Percentiles rank a stretch among this genome's conserved stretches.
Conservation (phyloP, 1,140 invertebrate genomes). For the Drosophila burlai region DNA sequence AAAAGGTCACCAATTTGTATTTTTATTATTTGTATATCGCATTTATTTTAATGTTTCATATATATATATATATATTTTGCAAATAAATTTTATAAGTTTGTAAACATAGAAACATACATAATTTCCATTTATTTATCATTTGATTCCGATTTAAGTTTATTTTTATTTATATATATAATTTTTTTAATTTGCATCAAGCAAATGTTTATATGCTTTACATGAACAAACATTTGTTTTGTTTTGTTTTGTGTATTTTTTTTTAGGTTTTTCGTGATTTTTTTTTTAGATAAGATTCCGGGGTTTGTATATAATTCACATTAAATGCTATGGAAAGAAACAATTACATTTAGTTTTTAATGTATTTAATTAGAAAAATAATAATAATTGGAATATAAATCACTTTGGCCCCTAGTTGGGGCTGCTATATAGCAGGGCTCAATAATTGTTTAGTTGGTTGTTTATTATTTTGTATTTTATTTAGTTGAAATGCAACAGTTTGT, state of each 20-base stretch:
- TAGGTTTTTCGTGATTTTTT: slow-evolving; percentile 31
- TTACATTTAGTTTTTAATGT: slow-evolving; percentile 70
- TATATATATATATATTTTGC: slow-evolving; percentile 67
- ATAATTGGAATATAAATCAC: slow-evolving; percentile 84
- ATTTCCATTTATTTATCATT: slow-evolving; percentile 59
- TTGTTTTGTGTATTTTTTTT: slow-evolving; percentile 46
- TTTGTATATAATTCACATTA: slow-evolving; percentile 64
- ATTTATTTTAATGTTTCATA: slow-evolving; percentile 78
- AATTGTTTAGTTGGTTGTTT: slow-evolving; percentile 30
- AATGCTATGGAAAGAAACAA: slow-evolving; percentile 67
- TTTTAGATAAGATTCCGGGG: slow-evolving; percentile 52
- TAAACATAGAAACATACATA: slow-evolving; percentile 73
- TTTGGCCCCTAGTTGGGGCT: slow-evolving; percentile 61
- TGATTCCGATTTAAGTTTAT: slow-evolving; percentile 53
- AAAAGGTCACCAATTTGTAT: neutral
- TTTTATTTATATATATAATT: slow-evolving; percentile 43
- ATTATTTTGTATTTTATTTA: slow-evolving; percentile 16
- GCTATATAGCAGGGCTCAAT: slow-evolving; percentile 49
- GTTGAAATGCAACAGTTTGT: slow-evolving; percentile 54
- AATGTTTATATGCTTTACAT: slow-evolving; percentile 57
- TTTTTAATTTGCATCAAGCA: slow-evolving; percentile 57
- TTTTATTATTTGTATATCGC: slow-evolving; percentile 74
- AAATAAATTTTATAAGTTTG: slow-evolving; percentile 69
- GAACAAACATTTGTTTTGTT: slow-evolving; percentile 58
- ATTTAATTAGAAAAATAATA: slow-evolving; percentile 82